Evolutionary conservation across 2,888 invertebrate species (phyloP).

Genomic region (Agapostemon virescens): DNA sequence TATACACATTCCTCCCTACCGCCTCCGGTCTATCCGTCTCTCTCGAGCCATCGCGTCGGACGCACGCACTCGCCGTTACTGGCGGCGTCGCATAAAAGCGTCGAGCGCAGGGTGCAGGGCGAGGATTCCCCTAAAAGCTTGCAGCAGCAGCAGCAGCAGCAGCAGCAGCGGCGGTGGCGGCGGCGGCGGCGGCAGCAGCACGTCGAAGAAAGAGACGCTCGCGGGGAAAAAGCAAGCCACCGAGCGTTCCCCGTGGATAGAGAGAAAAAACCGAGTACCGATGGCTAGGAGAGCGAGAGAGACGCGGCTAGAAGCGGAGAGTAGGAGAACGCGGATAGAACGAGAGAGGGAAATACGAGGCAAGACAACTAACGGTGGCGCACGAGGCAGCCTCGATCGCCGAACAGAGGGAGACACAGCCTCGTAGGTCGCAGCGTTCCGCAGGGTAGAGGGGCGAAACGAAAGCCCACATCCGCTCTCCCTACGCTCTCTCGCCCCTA

Average conservation of each 20-base stretch:
- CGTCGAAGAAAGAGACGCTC: slow-evolving; percentile 58
- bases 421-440: slow-evolving; percentile 38
- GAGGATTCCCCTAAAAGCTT: slow-evolving; percentile 65
- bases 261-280: slow-evolving; percentile 55
- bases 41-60: slow-evolving; percentile 52
- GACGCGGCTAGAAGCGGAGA: slow-evolving; percentile 29
- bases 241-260: slow-evolving; percentile 17
- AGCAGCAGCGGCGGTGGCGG: too few relatives aligned
- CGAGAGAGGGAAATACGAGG: slow-evolving; percentile 37
- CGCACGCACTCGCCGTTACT: slow-evolving; percentile 56
- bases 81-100: slow-evolving; percentile 65
- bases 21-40: slow-evolving; percentile 32
- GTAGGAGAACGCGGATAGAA: not conserved
- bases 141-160: too few relatives aligned
- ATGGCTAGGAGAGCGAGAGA: slow-evolving; percentile 19
- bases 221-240: slow-evolving; percentile 37
- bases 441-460: slow-evolving; percentile 47
- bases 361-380: slow-evolving; percentile 64
- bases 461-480: slow-evolving; percentile 57
- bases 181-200: too few relatives aligned
- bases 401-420: slow-evolving; percentile 30
- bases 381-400: slow-evolving; percentile 60
- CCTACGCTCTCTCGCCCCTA: slow-evolving; percentile 64
- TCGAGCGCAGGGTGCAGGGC: slow-evolving; percentile 53
- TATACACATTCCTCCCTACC: slow-evolving; percentile 25